A percentile compares a stretch with the other conserved stretches of the same genome.
These are phyloP conservation scores for Phymatocera aterrima DNA, from an alignment of 2,888 invertebrate species.

Conservation along the genomic window DNA sequence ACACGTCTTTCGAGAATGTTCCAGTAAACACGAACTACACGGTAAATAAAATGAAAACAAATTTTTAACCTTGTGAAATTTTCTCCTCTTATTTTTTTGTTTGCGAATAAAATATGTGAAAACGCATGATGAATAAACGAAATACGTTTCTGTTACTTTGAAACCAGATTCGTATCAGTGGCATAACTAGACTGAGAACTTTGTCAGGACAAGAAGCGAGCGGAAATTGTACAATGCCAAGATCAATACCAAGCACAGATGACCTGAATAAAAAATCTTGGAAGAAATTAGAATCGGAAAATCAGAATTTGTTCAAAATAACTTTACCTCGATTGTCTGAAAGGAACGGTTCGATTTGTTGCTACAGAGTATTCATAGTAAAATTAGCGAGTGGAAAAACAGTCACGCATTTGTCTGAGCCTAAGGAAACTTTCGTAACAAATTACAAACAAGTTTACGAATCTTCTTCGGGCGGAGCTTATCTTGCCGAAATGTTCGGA, in stretches of 20 bases:
- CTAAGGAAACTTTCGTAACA: conserved; percentile 82
- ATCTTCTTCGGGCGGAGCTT: conserved; percentile 84
- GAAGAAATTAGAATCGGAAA: conserved; percentile 80
- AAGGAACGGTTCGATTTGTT: conserved; percentile 92
- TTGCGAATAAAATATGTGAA: too few relatives aligned
- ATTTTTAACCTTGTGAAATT: too few relatives aligned
- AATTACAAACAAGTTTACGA: conserved; percentile 86
- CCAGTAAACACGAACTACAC: conserved; percentile 91
- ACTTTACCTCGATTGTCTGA: conserved; percentile 87
- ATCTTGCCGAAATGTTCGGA: conserved; percentile 90
- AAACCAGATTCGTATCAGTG: conserved; percentile 78
- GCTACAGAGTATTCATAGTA: conserved; percentile 89
- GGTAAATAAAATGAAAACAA: conserved; percentile 74
- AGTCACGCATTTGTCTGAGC: conserved; percentile 82
- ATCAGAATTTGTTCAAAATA: conserved; percentile 85
- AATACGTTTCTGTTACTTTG: neutral
- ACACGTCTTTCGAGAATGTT: conserved; percentile 81
- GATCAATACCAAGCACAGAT: conserved; percentile 83
- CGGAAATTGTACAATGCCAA: conserved; percentile 82
- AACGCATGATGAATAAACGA: too few relatives aligned
- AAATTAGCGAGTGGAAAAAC: conserved; percentile 81
- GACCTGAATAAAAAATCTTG: conserved; percentile 79
- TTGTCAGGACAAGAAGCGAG: conserved; percentile 81
- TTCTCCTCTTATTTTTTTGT: too few relatives aligned
- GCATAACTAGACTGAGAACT: conserved; percentile 81